Percentiles rank a stretch among this genome's conserved stretches.
Evolutionary conservation across 2,113 vertebrate species (phyloP).

Genomic region (Rhinogobius similis): DNA sequence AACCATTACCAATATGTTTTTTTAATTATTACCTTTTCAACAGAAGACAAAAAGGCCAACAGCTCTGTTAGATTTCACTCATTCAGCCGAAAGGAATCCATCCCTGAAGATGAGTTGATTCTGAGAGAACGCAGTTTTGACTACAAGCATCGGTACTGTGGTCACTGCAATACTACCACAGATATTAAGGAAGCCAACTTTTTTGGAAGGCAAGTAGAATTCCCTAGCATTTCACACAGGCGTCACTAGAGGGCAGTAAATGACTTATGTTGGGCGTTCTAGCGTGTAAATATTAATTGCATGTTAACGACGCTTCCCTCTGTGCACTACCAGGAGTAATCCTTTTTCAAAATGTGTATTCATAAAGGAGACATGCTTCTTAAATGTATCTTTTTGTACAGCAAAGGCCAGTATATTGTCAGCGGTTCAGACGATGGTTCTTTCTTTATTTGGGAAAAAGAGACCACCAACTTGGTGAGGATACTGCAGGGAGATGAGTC

Average conservation of each 20-base stretch:
- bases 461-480: constrained; percentile 94
- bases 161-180: constrained; percentile 98
- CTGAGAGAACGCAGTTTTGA: constrained; percentile 93
- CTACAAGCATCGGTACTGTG: constrained; percentile 97
- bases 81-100: constrained; percentile 89
- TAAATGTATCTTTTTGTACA: constrained; percentile 55
- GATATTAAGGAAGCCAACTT: constrained; percentile 99
- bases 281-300: background rate
- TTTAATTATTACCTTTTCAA: constrained; percentile 19
- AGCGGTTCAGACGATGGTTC: constrained; percentile 98
- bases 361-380: background rate
- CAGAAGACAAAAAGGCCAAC: constrained; percentile 90
- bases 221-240: background rate
- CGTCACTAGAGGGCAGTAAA: constrained; percentile 32
- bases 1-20: background rate
- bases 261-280: background rate
- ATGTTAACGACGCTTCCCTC: background rate
- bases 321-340: background rate
- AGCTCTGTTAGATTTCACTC: constrained; percentile 88
- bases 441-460: constrained; percentile 99
- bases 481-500: constrained; percentile 97
- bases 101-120: constrained; percentile 92
- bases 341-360: background rate
- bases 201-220: constrained; percentile 89
- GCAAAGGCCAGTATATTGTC: constrained; percentile 97